A percentile compares a stretch with the other conserved stretches of the same genome.
phyloP scores from a whole-genome alignment of 2,797 vertebrate genomes.

The Crax fasciolata region DNA sequence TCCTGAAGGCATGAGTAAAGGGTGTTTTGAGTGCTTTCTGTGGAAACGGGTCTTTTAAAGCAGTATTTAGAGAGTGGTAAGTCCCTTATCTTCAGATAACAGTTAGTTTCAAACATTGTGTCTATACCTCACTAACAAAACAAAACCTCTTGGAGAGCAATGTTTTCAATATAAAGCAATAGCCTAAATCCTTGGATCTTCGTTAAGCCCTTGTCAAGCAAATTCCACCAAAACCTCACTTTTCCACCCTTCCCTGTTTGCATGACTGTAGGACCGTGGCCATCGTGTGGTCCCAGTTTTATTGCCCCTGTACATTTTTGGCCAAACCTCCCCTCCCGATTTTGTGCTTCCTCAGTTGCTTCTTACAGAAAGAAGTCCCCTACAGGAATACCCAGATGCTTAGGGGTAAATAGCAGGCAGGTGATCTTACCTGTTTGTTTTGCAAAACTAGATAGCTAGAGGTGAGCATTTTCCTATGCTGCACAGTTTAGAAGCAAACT shows the following conservation, averaged over 20 bases:
- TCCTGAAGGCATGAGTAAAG: neutral
- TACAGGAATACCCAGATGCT: neutral
- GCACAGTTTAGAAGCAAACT: neutral
- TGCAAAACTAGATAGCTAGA: neutral
- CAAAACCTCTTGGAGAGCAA: neutral
- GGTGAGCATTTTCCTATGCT: neutral
- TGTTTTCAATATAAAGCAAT: neutral
- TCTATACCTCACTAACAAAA: neutral
- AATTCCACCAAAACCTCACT: neutral
- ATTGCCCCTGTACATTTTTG: neutral
- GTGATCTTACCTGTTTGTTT: neutral
- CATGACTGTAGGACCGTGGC: neutral
- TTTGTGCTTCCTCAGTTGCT: neutral
- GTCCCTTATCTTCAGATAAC: neutral
- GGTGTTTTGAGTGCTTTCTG: neutral
- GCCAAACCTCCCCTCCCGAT: neutral
- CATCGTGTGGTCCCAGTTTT: neutral
- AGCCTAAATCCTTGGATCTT: neutral
- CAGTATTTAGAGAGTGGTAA: neutral
- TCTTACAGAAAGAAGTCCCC: neutral
- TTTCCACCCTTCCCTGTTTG: neutral
- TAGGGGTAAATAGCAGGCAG: neutral
- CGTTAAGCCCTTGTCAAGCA: neutral
- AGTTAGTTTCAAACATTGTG: neutral
- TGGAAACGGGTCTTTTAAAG: neutral